phyloP scores from a whole-genome alignment of 1,140 invertebrate genomes.

The Bombus confusus region DNA sequence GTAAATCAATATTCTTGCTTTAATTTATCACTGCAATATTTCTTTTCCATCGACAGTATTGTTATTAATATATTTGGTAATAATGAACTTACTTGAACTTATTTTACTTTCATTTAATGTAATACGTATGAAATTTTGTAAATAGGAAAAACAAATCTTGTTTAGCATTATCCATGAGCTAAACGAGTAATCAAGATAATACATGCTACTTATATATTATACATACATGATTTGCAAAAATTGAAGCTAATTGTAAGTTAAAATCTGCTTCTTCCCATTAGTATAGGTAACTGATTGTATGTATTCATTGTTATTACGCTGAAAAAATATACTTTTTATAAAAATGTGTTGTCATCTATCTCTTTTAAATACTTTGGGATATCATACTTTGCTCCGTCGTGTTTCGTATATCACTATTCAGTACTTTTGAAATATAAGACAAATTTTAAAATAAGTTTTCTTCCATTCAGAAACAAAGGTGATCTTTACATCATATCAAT shows the following conservation, averaged over 20 bases:
- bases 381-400: too few relatives aligned
- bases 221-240: not conserved
- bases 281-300: not conserved
- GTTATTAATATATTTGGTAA: not conserved
- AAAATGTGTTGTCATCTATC: not conserved
- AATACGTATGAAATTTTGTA: not conserved
- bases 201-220: not conserved
- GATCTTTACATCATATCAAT: not conserved
- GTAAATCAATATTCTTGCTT: not conserved
- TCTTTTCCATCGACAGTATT: not conserved
- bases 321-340: constrained; percentile 1
- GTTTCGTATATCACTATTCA: too few relatives aligned
- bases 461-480: too few relatives aligned
- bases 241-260: not conserved
- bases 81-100: not conserved
- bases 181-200: too few relatives aligned
- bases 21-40: not conserved
- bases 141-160: not conserved
- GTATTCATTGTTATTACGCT: not conserved
- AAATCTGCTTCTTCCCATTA: not conserved
- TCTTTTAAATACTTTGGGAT: not conserved
- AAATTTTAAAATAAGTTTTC: too few relatives aligned
- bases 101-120: not conserved
- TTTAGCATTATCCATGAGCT: not conserved
- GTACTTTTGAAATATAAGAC: too few relatives aligned